phyloP scores from a whole-genome alignment of 35 echinoderm and acorn worm species.

The Stichopus chloronotus region DNA sequence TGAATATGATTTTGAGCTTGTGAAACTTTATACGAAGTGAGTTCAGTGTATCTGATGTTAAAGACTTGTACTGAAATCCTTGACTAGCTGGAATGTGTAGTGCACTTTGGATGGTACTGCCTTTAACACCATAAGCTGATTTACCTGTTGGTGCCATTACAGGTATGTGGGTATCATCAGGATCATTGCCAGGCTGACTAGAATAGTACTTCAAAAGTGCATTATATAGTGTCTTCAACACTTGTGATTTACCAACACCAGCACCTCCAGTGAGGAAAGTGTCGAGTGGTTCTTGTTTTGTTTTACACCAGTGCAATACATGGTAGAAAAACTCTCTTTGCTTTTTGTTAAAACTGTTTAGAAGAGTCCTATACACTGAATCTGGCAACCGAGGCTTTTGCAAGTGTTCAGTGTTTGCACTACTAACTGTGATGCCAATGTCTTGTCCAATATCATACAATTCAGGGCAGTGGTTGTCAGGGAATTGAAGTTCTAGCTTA shows the following conservation, averaged over 20 bases:
- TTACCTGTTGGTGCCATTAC: slow-evolving; percentile 62
- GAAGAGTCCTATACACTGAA: slow-evolving; percentile 6
- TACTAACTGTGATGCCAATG: slow-evolving; percentile 40
- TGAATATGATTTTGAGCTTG: slow-evolving; percentile 35
- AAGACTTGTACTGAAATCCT: slow-evolving; percentile 33
- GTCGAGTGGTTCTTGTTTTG: slow-evolving; percentile 35
- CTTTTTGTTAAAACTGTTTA: slow-evolving; percentile 44
- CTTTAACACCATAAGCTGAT: slow-evolving; percentile 43
- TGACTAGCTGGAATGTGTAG: slow-evolving; percentile 52
- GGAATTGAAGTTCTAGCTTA: not conserved
- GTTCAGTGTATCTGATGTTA: slow-evolving; percentile 17
- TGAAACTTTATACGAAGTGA: not conserved
- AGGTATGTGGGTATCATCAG: slow-evolving; percentile 36
- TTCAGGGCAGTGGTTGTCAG: not conserved
- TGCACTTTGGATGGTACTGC: slow-evolving; percentile 43
- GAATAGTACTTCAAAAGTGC: slow-evolving; percentile 39
- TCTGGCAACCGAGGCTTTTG: slow-evolving; percentile 38
- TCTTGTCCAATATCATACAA: slow-evolving; percentile 37
- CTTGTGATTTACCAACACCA: slow-evolving; percentile 61
- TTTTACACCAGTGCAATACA: slow-evolving; percentile 54
- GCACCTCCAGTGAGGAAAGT: slow-evolving; percentile 59
- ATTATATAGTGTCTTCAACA: slow-evolving; percentile 32
- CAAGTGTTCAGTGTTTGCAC: slow-evolving; percentile 15
- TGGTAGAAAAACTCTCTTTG: slow-evolving; percentile 53
- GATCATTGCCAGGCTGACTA: slow-evolving; percentile 13